A percentile compares a stretch with the other conserved stretches of the same genome.
Conservation (phyloP, 2,113 vertebrate species). For the Isichthys henryi region DNA sequence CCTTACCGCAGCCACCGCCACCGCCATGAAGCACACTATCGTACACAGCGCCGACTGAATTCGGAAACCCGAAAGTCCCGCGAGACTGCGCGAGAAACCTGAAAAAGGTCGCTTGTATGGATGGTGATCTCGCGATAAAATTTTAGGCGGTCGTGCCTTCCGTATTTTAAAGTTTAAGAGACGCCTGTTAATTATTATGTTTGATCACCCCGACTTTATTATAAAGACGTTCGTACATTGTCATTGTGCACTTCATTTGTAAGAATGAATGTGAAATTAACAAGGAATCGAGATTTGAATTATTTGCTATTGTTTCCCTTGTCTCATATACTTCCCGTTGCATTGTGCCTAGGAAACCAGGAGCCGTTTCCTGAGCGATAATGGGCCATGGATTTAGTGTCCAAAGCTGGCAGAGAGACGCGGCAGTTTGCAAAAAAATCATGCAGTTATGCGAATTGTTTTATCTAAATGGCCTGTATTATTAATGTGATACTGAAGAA, state of each 20-base stretch:
- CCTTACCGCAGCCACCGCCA: constrained; percentile 65
- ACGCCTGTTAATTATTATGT: neutral
- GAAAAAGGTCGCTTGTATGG: neutral
- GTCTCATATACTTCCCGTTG: neutral
- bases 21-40: constrained; percentile 66
- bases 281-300: neutral
- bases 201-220: neutral
- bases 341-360: neutral
- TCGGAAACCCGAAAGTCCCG: constrained; percentile 42
- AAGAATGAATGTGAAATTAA: neutral
- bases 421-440: neutral
- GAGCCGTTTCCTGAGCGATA: neutral
- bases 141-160: neutral
- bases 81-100: neutral
- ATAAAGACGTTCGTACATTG: neutral
- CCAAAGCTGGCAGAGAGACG: neutral
- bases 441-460: neutral
- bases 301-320: neutral
- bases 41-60: constrained; percentile 36
- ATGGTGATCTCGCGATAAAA: constrained; percentile 3
- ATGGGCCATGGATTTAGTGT: neutral
- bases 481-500: neutral
- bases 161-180: neutral
- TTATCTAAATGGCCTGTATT: neutral
- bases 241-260: neutral